These are phyloP conservation scores for Talpa occidentalis DNA, from an alignment of 2,113 vertebrate species.

Conservation along the genomic window DNA sequence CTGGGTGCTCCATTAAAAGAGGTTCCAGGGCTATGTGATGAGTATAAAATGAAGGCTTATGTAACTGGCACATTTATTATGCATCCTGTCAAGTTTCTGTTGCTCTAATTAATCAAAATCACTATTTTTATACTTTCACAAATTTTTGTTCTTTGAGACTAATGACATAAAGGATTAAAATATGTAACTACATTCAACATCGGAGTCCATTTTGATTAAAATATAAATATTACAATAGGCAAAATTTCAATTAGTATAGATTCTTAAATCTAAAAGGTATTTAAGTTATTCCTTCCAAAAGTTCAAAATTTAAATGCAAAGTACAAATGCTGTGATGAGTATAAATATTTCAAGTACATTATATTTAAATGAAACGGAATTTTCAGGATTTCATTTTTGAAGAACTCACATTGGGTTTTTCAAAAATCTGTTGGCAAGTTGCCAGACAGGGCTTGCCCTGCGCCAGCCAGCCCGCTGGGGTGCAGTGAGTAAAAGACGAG, in stretches of 20 bases:
- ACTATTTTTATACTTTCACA: not conserved
- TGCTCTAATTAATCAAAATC: conserved; percentile 18
- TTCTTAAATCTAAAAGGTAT: not conserved
- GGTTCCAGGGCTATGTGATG: not conserved
- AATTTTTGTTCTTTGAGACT: not conserved
- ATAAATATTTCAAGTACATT: not conserved
- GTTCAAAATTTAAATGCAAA: conserved; percentile 2
- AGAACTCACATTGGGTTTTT: not conserved
- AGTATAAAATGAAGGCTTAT: not conserved
- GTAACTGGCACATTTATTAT: too few species aligned
- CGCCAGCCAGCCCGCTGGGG: not conserved
- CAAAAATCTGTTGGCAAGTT: not conserved
- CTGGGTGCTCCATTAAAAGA: not conserved
- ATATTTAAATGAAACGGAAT: not conserved
- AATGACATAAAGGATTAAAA: not conserved
- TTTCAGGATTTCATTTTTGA: not conserved
- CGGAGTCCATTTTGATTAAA: not conserved
- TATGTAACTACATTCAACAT: not conserved
- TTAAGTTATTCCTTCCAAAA: not conserved
- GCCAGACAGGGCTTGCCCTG: too few species aligned
- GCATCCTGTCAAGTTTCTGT: not conserved
- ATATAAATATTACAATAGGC: not conserved
- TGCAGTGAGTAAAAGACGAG: too few species aligned
- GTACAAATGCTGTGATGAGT: not conserved
- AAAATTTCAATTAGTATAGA: not conserved